A percentile compares a stretch with the other conserved stretches of the same genome.
Evolutionary conservation across 2,113 vertebrate genomes (phyloP).

Genomic region (Beaufortia kweichowensis): DNA sequence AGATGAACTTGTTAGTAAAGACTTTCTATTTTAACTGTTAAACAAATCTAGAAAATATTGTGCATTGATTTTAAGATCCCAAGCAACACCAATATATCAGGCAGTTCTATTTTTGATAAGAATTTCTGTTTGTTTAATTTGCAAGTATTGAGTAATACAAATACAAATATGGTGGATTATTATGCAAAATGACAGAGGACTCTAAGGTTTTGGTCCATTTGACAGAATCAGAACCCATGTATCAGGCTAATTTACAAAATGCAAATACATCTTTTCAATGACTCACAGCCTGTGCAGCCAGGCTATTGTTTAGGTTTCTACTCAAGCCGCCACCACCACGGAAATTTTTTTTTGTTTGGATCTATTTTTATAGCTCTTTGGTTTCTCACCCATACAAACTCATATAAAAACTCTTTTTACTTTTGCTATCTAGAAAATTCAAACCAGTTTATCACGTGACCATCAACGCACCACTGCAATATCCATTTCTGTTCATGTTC

Average conservation of each 20-base stretch:
- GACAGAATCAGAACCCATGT: neutral
- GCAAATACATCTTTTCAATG: neutral
- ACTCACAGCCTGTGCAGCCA: too few relatives aligned
- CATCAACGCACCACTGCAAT: neutral
- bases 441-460: conserved; percentile 5
- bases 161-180: neutral
- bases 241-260: conserved; percentile 15
- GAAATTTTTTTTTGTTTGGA: neutral
- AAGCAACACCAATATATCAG: neutral
- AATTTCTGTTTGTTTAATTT: conserved; percentile 1
- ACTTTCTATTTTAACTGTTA: neutral
- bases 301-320: neutral
- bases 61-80: neutral
- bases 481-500: too few relatives aligned
- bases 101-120: conserved; percentile 1
- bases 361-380: neutral
- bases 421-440: neutral
- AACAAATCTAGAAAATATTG: neutral
- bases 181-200: neutral
- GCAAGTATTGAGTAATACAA: neutral
- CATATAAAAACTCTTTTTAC: too few relatives aligned
- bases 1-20: neutral
- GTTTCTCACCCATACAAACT: neutral
- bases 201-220: neutral
- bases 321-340: neutral